Evolutionary conservation across 2,888 invertebrate species (phyloP).

Genomic region (Lysandra bellargus): DNA sequence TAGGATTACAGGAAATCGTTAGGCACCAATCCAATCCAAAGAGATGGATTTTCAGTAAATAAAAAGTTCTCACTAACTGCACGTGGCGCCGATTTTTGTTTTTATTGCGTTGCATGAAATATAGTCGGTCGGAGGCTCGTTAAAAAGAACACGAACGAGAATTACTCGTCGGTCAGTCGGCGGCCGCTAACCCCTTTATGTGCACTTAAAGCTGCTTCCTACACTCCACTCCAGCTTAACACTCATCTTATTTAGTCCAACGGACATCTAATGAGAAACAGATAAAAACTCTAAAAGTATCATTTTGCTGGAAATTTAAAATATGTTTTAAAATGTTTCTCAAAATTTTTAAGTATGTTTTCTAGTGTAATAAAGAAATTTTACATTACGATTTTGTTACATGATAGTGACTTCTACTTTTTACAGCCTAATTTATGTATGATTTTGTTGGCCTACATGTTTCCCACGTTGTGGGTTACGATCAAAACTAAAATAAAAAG

Average conservation of each 20-base stretch:
- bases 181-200: conserved; percentile 68
- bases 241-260: conserved; percentile 69
- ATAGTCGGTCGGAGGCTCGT: conserved; percentile 44
- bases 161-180: conserved; percentile 62
- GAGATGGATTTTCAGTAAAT: conserved; percentile 25
- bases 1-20: not conserved
- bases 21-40: conserved; percentile 14
- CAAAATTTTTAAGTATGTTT: too few species aligned
- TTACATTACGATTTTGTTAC: too few species aligned
- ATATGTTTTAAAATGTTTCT: not conserved
- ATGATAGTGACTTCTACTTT: too few species aligned
- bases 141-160: conserved; percentile 41
- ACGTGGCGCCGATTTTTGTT: conserved; percentile 25
- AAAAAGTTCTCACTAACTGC: conserved; percentile 24
- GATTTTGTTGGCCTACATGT: not conserved
- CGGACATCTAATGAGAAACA: conserved; percentile 49
- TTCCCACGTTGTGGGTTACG: not conserved
- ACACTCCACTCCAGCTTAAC: conserved; percentile 67
- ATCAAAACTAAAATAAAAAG: conserved; percentile 15
- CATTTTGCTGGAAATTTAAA: not conserved
- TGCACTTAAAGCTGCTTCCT: conserved; percentile 69
- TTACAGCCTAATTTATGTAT: too few species aligned
- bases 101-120: conserved; percentile 53
- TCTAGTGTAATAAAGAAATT: too few species aligned
- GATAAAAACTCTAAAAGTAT: conserved; percentile 48